Evolutionary conservation across 2,113 vertebrate genomes (phyloP).

Genomic region (Nothoprocta perdicaria): DNA sequence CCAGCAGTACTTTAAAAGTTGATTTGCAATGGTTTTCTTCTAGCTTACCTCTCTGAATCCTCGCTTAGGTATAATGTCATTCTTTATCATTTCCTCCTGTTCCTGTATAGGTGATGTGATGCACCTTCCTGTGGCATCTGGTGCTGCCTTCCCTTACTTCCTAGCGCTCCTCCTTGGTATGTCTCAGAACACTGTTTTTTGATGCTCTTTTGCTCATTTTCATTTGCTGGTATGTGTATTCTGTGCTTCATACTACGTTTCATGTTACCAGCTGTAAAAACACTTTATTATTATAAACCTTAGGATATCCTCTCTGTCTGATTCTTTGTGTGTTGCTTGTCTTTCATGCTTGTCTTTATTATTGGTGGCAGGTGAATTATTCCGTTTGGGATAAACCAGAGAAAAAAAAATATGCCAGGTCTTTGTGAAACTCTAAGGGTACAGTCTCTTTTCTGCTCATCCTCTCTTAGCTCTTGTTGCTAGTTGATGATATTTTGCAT

Average conservation of each 20-base stretch:
- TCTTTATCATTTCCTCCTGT: background rate
- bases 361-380: background rate
- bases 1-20: background rate
- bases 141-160: background rate
- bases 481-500: background rate
- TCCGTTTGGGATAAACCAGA: background rate
- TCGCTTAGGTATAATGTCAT: background rate
- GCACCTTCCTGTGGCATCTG: background rate
- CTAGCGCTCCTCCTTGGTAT: background rate
- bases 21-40: background rate
- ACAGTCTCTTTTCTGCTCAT: background rate
- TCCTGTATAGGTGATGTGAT: background rate
- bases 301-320: background rate
- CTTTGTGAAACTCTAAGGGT: background rate
- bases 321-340: background rate
- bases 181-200: background rate
- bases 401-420: background rate
- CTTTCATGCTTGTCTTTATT: background rate
- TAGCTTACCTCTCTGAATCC: background rate
- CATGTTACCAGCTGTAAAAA: background rate
- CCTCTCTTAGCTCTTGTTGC: background rate
- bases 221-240: background rate
- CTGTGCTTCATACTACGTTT: background rate
- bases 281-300: background rate
- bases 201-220: background rate